These are phyloP conservation scores for Colletes collaris DNA, from an alignment of 2,888 invertebrate genomes.

Conservation along the genomic window DNA sequence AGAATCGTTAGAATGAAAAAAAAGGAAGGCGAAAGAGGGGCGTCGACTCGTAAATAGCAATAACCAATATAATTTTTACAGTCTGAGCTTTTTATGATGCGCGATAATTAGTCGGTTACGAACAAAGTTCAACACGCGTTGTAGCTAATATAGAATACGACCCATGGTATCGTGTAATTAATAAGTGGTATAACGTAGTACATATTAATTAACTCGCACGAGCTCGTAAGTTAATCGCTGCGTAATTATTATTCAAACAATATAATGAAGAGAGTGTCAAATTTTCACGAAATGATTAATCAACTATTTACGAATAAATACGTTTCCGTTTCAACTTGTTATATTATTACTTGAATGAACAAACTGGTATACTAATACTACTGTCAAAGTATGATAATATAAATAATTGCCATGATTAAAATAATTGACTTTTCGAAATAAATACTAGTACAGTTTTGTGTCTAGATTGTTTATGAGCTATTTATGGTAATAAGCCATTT, in stretches of 20 bases:
- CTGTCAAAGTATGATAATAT: too few species aligned
- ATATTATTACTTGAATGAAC: too few species aligned
- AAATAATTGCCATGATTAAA: too few species aligned
- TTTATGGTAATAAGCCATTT: not conserved
- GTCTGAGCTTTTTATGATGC: slow-evolving; percentile 24
- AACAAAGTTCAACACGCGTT: slow-evolving; percentile 53
- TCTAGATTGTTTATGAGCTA: too few species aligned
- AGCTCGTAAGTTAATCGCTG: not conserved
- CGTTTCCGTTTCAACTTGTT: too few species aligned
- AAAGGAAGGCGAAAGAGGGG: not conserved
- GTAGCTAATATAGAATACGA: slow-evolving; percentile 6
- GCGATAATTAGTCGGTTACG: slow-evolving; percentile 49
- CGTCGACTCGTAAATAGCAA: slow-evolving; percentile 17
- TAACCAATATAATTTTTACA: slow-evolving; percentile 28
- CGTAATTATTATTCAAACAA: not conserved
- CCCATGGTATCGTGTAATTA: slow-evolving; percentile 3
- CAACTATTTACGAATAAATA: not conserved
- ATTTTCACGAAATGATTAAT: not conserved
- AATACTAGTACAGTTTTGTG: too few species aligned
- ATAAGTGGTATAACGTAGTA: not conserved
- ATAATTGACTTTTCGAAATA: too few species aligned
- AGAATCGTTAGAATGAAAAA: not conserved
- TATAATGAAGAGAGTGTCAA: too few species aligned
- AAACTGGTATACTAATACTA: too few species aligned
- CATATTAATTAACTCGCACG: not conserved